Percentiles rank a stretch among this genome's conserved stretches.
These are phyloP conservation scores for Margaritifera margaritifera DNA, from an alignment of 2,888 invertebrate species.

Conservation along the genomic window DNA sequence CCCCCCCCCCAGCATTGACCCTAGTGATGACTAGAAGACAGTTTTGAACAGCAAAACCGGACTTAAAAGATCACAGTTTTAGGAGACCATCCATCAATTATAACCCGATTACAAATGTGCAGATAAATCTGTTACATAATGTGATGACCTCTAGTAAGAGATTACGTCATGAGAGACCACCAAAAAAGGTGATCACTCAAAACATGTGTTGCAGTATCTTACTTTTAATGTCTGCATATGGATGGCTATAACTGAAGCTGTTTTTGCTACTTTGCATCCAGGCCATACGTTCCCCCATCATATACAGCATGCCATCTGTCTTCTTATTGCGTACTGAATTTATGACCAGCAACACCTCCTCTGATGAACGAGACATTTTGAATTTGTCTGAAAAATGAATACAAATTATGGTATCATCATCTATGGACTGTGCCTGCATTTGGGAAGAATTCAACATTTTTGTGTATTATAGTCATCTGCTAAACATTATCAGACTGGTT, in stretches of 20 bases:
- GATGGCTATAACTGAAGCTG: constrained; percentile 92
- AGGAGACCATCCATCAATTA: too few species aligned
- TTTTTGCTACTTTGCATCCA: constrained; percentile 95
- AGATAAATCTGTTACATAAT: too few species aligned
- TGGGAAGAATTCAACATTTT: neutral
- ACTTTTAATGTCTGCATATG: constrained; percentile 97
- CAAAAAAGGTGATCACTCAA: too few species aligned
- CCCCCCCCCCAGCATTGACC: too few species aligned
- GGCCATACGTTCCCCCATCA: constrained; percentile 95
- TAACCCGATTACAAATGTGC: too few species aligned
- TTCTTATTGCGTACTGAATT: constrained; percentile 95
- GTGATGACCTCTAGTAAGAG: too few species aligned
- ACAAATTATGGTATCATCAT: neutral
- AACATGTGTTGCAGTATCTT: constrained; percentile 66
- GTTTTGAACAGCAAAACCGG: too few species aligned
- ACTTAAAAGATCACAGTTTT: too few species aligned
- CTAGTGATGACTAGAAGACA: too few species aligned
- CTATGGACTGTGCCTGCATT: neutral
- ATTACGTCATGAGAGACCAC: too few species aligned
- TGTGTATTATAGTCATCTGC: too few species aligned
- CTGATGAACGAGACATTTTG: constrained; percentile 73
- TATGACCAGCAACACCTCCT: constrained; percentile 95
- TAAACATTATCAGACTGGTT: too few species aligned
- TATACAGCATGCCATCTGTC: constrained; percentile 94
- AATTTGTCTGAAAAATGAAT: constrained; percentile 3